phyloP scores from a whole-genome alignment of 92 coral and sea anemone species.

The Virgularia gustaviana region DNA sequence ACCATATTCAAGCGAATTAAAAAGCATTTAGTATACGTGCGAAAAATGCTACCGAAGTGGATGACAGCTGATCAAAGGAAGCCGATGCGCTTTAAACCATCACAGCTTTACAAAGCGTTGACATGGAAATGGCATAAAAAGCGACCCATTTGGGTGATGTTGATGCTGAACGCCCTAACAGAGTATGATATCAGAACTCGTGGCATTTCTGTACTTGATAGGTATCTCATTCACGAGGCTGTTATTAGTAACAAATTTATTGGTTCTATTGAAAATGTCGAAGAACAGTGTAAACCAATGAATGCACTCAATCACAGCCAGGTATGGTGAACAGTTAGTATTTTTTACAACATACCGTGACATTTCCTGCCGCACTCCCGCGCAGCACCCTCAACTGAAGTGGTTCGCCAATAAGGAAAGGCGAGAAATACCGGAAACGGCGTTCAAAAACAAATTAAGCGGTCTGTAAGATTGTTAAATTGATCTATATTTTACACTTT shows the following conservation, averaged over 20 bases:
- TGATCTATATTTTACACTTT: no score
- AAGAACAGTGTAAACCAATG: conserved; percentile 87
- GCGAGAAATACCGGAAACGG: no score
- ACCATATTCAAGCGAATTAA: conserved; percentile 65
- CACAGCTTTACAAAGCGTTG: conserved; percentile 66
- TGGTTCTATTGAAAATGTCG: conserved; percentile 85
- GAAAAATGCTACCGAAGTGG: conserved; percentile 77
- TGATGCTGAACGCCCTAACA: conserved; percentile 84
- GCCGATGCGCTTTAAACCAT: conserved; percentile 44
- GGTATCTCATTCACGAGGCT: conserved; percentile 74
- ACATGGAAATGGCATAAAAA: conserved; percentile 85
- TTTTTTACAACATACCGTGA: no score
- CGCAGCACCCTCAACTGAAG: no score
- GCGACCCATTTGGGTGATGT: conserved; percentile 97
- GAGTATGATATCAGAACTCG: conserved; percentile 82
- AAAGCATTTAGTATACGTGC: conserved; percentile 72
- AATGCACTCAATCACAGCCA: conserved; percentile 83
- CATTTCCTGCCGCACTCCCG: no score
- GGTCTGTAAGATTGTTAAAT: no score
- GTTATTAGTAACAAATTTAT: conserved; percentile 55
- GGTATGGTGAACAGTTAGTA: no score
- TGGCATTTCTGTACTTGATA: conserved; percentile 86
- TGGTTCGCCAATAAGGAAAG: no score
- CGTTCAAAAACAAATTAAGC: no score
- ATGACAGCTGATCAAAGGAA: conserved; percentile 38